A percentile compares a stretch with the other conserved stretches of the same genome.
phyloP scores from a whole-genome alignment of 2,113 vertebrate species.

The Himantopus leucocephalus region DNA sequence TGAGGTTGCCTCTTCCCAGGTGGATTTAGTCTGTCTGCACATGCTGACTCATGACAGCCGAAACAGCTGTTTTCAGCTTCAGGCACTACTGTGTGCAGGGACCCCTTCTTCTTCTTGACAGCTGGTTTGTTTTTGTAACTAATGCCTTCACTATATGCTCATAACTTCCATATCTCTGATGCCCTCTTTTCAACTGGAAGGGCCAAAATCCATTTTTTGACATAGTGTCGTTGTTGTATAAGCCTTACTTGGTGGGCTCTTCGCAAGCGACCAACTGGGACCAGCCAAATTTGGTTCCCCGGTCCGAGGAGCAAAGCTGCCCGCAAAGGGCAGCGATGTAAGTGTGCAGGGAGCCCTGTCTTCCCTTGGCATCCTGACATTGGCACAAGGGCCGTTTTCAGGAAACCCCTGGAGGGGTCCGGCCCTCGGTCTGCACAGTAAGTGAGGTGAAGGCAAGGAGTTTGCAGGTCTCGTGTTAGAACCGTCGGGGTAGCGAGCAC shows the following conservation, averaged over 20 bases:
- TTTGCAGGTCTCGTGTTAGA: background rate
- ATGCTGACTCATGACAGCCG: constrained; percentile 67
- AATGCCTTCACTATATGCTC: constrained; percentile 62
- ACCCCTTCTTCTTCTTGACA: constrained; percentile 67
- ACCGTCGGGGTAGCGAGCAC: rapidly evolving
- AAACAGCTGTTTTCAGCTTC: constrained; percentile 70
- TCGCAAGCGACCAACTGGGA: background rate
- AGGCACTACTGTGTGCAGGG: constrained; percentile 68
- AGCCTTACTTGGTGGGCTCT: background rate
- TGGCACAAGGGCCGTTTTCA: rapidly evolving
- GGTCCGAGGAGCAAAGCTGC: background rate
- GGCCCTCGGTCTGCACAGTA: background rate
- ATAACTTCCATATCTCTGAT: constrained; percentile 54
- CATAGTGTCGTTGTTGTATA: background rate
- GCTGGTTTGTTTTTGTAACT: constrained; percentile 67
- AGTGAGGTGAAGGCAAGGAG: background rate
- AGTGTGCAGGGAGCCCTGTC: background rate
- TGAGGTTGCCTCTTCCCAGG: constrained; percentile 68
- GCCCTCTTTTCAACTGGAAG: constrained; percentile 9
- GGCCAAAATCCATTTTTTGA: background rate
- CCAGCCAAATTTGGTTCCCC: background rate
- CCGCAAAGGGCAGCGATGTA: background rate
- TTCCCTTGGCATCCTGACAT: background rate
- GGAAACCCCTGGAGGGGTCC: background rate
- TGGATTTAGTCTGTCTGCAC: constrained; percentile 69